phyloP scores from a whole-genome alignment of 2,113 vertebrate species.

The Petroica traversi region DNA sequence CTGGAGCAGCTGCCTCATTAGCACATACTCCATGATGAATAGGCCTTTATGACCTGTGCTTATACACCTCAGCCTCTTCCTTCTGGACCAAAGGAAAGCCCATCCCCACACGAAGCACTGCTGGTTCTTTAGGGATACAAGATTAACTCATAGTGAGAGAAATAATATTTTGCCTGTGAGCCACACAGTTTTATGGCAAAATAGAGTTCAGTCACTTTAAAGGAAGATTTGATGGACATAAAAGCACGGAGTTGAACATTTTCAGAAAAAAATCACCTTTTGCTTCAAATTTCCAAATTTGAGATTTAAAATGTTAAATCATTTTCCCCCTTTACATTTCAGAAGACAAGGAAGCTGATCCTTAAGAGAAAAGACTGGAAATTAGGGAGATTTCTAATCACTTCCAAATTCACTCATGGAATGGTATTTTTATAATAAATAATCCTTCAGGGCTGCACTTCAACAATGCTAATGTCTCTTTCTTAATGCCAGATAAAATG shows the following conservation, averaged over 20 bases:
- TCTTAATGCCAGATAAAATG: not conserved
- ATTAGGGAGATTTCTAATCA: not conserved
- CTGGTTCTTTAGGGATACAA: not conserved
- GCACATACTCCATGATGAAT: not conserved
- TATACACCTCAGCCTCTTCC: not conserved
- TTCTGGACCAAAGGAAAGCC: not conserved
- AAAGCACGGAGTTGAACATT: not conserved
- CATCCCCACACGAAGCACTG: not conserved
- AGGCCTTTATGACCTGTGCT: not conserved
- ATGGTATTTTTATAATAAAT: not conserved
- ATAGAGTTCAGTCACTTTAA: not conserved
- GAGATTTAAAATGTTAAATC: not conserved
- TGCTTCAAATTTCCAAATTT: not conserved
- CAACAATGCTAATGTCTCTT: not conserved
- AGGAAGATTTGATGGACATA: not conserved
- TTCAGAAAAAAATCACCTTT: not conserved
- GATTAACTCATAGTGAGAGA: not conserved
- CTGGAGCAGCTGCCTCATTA: slow-evolving; percentile 4
- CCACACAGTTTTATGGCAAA: not conserved
- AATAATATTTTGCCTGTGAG: not conserved
- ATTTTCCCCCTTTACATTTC: not conserved
- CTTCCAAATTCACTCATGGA: not conserved
- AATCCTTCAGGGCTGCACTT: not conserved
- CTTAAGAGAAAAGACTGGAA: not conserved
- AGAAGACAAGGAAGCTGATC: not conserved